Conservation (phyloP, 1,140 invertebrate genomes). For the Trichonephila clavipes region DNA sequence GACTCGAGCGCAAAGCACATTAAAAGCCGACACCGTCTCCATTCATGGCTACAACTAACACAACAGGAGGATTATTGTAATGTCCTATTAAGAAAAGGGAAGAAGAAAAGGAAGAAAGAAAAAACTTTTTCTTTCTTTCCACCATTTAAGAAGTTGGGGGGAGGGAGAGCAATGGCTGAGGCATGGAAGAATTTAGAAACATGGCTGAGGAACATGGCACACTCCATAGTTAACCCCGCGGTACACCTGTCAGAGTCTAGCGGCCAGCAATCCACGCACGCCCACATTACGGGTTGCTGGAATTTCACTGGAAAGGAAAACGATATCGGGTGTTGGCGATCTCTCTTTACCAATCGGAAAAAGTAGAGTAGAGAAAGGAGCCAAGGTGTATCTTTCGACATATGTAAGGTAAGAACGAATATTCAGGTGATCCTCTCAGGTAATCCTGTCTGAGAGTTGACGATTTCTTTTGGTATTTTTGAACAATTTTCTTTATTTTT, state of each 20-base stretch:
- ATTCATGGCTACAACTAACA: constrained; percentile 48
- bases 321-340: constrained; percentile 50
- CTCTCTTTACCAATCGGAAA: background rate
- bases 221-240: constrained; percentile 75
- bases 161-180: background rate
- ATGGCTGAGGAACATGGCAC: constrained; percentile 68
- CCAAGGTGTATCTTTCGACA: background rate
- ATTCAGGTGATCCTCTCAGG: too few relatives aligned
- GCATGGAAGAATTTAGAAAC: constrained; percentile 67
- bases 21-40: constrained; percentile 64
- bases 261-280: constrained; percentile 62
- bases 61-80: constrained; percentile 72
- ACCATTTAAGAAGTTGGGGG: constrained; percentile 22
- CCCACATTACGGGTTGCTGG: constrained; percentile 70
- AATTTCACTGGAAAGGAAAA: background rate
- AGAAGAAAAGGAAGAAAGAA: constrained; percentile 34
- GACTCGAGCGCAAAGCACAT: constrained; percentile 42
- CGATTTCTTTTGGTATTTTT: too few relatives aligned
- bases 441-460: too few relatives aligned
- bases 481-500: too few relatives aligned
- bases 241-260: constrained; percentile 76
- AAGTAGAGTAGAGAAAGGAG: background rate
- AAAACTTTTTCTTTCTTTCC: constrained; percentile 28
- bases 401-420: background rate
- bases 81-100: constrained; percentile 64